Conservation (phyloP, 2,113 vertebrate species). For the Piliocolobus tephrosceles region DNA sequence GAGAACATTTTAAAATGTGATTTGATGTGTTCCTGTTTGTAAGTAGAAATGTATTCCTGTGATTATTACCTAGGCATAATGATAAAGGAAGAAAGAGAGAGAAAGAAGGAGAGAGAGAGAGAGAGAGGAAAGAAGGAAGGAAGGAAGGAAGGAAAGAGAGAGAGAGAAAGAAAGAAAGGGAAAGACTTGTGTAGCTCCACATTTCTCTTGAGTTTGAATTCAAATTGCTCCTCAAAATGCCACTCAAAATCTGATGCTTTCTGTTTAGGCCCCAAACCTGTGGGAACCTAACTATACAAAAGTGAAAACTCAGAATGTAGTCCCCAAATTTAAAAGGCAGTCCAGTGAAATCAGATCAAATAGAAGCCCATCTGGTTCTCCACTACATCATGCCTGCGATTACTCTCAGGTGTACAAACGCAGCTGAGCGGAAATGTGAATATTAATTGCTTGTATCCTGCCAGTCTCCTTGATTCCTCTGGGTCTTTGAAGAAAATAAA, state of each 20-base stretch:
- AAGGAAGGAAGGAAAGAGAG: too few relatives aligned
- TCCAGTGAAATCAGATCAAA: conserved; percentile 4
- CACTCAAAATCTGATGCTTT: neutral
- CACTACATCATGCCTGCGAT: neutral
- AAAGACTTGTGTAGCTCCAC: neutral
- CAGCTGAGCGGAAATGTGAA: conserved; percentile 35
- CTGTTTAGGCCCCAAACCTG: neutral
- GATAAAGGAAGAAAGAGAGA: neutral
- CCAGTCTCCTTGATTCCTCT: conserved; percentile 54
- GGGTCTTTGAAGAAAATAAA: conserved; percentile 65
- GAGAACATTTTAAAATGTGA: neutral
- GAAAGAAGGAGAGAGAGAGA: too few relatives aligned
- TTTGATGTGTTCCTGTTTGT: neutral
- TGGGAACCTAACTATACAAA: neutral
- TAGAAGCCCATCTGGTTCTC: conserved; percentile 36
- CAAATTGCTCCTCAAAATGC: neutral
- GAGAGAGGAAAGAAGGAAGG: too few relatives aligned
- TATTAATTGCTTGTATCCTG: conserved; percentile 57
- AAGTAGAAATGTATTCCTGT: neutral
- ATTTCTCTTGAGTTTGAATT: conserved; percentile 16
- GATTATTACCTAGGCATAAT: neutral
- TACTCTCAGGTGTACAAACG: conserved; percentile 19
- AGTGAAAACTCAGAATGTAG: neutral
- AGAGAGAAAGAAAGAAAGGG: too few relatives aligned
- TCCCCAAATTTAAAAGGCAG: neutral